phyloP scores from a whole-genome alignment of 2,113 vertebrate genomes.

The Channa maculata region DNA sequence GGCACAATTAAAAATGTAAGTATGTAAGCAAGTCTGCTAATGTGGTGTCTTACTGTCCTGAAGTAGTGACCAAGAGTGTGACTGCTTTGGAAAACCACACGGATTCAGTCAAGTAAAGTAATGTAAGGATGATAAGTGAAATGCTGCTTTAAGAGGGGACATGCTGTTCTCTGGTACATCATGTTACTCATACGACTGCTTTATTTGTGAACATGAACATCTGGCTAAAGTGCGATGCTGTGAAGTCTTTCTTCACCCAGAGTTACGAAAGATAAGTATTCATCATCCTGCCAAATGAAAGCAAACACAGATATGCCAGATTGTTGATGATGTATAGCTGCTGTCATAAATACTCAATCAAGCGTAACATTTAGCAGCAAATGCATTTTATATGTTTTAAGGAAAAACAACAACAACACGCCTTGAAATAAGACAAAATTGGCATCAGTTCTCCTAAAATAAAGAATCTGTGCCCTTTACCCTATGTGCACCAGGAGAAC shows the following conservation, averaged over 20 bases:
- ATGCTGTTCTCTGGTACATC: slow-evolving; percentile 10
- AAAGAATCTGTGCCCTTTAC: slow-evolving; percentile 10
- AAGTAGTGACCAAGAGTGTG: no score
- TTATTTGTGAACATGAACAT: slow-evolving; percentile 39
- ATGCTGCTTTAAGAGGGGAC: slow-evolving; percentile 19
- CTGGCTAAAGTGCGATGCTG: slow-evolving; percentile 4
- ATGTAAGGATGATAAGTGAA: background rate
- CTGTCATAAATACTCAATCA: no score
- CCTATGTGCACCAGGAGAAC: background rate
- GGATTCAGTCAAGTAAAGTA: background rate
- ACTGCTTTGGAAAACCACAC: no score
- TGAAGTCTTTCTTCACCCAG: background rate
- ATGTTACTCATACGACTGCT: slow-evolving; percentile 29
- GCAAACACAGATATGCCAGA: background rate
- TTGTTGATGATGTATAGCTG: background rate
- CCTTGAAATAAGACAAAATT: no score
- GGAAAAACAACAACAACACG: no score
- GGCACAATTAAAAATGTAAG: no score
- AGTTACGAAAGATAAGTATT: slow-evolving; percentile 14
- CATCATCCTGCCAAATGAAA: background rate
- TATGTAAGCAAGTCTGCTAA: no score
- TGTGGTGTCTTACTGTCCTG: no score
- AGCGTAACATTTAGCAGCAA: no score
- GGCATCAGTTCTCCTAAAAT: no score
- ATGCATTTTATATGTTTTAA: no score